These are phyloP conservation scores for Silurus asotus DNA, from an alignment of 2,113 vertebrate genomes.

Conservation along the genomic window DNA sequence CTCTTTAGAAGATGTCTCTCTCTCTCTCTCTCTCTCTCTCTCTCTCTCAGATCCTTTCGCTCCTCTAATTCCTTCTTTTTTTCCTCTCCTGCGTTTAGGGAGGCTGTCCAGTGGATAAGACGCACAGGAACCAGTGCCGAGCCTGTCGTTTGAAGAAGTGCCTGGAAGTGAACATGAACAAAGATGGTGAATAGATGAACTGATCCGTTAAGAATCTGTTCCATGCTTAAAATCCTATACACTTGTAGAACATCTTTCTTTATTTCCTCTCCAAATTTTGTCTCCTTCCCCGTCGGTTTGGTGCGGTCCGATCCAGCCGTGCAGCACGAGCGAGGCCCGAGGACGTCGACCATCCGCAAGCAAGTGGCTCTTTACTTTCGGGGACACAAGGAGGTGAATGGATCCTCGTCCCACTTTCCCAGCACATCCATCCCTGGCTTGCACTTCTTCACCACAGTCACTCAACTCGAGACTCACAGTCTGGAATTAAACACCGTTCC, in stretches of 20 bases:
- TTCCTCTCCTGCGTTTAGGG: conserved; percentile 72
- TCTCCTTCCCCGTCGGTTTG: no score
- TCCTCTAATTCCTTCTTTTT: conserved; percentile 3
- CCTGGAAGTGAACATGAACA: conserved; percentile 99
- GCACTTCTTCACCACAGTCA: conserved; percentile 93
- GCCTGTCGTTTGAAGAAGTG: conserved; percentile 98
- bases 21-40: conserved; percentile 27
- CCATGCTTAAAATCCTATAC: background rate
- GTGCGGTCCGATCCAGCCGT: conserved; percentile 76
- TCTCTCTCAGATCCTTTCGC: background rate
- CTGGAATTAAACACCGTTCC: conserved; percentile 87
- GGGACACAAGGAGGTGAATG: conserved; percentile 94
- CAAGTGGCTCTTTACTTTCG: conserved; percentile 98
- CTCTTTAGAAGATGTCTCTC: conserved; percentile 54
- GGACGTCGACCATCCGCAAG: conserved; percentile 97
- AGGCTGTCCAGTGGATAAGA: conserved; percentile 97
- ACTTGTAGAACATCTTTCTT: background rate
- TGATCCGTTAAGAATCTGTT: background rate
- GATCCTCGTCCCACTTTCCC: conserved; percentile 84
- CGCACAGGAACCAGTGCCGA: conserved; percentile 97
- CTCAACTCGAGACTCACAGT: conserved; percentile 91
- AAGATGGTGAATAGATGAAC: conserved; percentile 85
- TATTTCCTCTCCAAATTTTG: background rate
- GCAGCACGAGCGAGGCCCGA: conserved; percentile 94
- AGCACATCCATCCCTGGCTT: conserved; percentile 83